A percentile compares a stretch with the other conserved stretches of the same genome.
Evolutionary conservation across 2,113 vertebrate genomes (phyloP).

Genomic region (Catharus bicknelli): DNA sequence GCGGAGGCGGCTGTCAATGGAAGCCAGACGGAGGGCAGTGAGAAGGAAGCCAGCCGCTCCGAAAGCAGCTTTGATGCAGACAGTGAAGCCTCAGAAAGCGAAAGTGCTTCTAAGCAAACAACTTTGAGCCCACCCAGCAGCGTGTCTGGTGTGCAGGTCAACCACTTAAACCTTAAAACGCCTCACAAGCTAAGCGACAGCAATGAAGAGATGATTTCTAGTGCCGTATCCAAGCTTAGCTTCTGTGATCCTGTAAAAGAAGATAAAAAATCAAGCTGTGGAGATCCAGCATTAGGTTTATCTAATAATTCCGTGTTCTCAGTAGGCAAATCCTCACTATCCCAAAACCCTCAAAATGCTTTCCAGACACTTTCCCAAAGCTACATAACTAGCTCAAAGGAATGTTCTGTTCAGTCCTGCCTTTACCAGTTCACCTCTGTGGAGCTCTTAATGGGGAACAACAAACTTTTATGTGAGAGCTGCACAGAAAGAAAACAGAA

Average conservation of each 20-base stretch:
- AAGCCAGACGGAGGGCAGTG: conserved; percentile 88
- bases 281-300: conserved; percentile 25
- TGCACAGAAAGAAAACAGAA: conserved; percentile 88
- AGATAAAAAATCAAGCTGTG: conserved; percentile 12
- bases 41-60: conserved; percentile 81
- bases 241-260: conserved; percentile 72
- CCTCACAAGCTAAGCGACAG: neutral
- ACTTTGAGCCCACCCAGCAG: neutral
- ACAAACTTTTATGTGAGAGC: conserved; percentile 94
- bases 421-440: conserved; percentile 95
- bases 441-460: conserved; percentile 97
- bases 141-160: neutral
- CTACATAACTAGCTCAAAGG: conserved; percentile 91
- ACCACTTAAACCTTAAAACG: neutral
- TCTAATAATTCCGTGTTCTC: conserved; percentile 48
- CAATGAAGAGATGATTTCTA: conserved; percentile 72
- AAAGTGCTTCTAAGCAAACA: conserved; percentile 70
- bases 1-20: conserved; percentile 55
- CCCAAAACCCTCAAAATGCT: conserved; percentile 79
- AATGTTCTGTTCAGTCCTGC: conserved; percentile 97
- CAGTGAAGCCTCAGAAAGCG: conserved; percentile 92
- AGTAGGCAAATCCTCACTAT: conserved; percentile 38
- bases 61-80: conserved; percentile 94
- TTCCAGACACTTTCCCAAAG: conserved; percentile 94
- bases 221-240: conserved; percentile 81